Base-by-base conservation (phyloP, 2,888 invertebrate genomes). In the Gasteruption jaculator region DNA sequence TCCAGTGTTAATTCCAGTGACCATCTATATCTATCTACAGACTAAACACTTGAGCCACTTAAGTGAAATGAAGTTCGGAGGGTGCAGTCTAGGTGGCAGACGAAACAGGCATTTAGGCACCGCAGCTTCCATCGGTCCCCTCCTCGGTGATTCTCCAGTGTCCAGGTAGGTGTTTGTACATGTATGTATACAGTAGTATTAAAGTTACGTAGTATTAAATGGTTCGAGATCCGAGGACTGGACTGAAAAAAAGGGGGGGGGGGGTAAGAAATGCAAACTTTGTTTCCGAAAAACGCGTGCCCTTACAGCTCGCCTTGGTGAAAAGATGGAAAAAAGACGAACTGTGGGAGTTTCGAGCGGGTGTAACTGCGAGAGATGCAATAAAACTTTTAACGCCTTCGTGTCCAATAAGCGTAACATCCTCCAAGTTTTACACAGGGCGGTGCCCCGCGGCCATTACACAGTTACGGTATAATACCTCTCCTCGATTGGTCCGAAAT, bases 381-480 rank as follows among this genome's bases (percentile, higher is more conserved):
- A 61, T 66, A 67, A 68, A 65, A 65, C 57, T 64, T 62, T 65
- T 67, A 68, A 69, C 58, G 63, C 52, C 57, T 60, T 54, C 50
- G 60, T 57, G 52, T 59, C 70, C 69, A 70, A 69, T 69, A 57
- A 61, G 61, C 61, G 57, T 56, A 43, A 57, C 54, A 62, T 58
- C 57, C 56, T 46, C 51, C 51, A 42, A 52, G 53, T 59, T 58
- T 60, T 58, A 57, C 56, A 54, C 49, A 54, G 66, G 70, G 69
- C 68, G 68, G 60, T 43, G 57, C 59, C 57, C 50, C 53, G 68
- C 70, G 58, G 70, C 70, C 70, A 71, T 71, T 63, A 70, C 60
- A 54, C 56, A 56, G 54, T 57, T 62, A 65, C 65, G 49, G 57
- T 48, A 30, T 37, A 46, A 53, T 25, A 46, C 40, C 20, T 22